A percentile compares a stretch with the other conserved stretches of the same genome.
These are phyloP conservation scores for Pseudocheirus occidentalis DNA, from an alignment of 2,797 vertebrate species.

Conservation along the genomic window DNA sequence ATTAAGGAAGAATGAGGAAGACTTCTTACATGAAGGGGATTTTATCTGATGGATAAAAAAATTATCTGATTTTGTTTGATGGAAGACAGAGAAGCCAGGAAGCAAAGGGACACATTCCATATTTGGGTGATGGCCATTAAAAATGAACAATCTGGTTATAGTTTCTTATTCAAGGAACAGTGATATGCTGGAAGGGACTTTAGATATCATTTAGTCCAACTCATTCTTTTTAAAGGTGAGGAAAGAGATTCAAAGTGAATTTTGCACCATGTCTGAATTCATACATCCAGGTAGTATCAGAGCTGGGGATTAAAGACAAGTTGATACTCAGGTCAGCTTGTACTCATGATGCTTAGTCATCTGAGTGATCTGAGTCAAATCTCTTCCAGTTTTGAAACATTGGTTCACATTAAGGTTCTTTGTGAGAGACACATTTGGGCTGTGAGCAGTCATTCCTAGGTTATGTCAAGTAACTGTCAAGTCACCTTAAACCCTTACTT, in stretches of 20 bases:
- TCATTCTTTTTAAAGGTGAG: not conserved
- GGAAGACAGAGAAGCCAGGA: not conserved
- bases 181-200: not conserved
- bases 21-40: not conserved
- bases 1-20: too few relatives aligned
- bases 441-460: not conserved
- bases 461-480: not conserved
- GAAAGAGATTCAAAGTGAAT: not conserved
- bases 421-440: not conserved
- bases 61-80: too few relatives aligned
- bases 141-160: not conserved
- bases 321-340: not conserved
- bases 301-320: too few relatives aligned
- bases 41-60: too few relatives aligned
- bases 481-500: not conserved
- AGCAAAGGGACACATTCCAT: not conserved
- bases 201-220: not conserved
- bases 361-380: not conserved
- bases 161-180: not conserved
- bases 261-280: not conserved
- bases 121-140: not conserved
- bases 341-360: not conserved
- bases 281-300: not conserved
- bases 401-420: not conserved
- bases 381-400: not conserved